phyloP scores from a whole-genome alignment of 2,888 invertebrate genomes.

The Oscheius sp. region DNA sequence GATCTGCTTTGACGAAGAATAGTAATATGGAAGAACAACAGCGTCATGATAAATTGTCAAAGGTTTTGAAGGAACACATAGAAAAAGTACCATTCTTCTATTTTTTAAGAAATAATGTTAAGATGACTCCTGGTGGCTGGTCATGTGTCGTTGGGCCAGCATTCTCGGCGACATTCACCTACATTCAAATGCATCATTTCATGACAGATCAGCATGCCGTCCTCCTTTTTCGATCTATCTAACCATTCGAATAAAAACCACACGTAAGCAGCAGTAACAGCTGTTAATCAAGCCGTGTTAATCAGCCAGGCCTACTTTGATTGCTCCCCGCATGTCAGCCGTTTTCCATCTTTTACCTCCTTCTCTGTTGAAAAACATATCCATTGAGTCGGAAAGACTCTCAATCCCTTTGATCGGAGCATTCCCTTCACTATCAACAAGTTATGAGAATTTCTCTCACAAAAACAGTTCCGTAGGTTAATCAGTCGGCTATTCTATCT shows the following conservation, averaged over 20 bases:
- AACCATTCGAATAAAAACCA: not conserved
- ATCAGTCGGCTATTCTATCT: too few relatives aligned
- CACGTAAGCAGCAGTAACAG: not conserved
- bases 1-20: not conserved
- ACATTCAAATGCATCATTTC: not conserved
- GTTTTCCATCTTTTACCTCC: not conserved
- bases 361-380: too few relatives aligned
- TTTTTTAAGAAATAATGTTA: too few relatives aligned
- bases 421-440: too few relatives aligned
- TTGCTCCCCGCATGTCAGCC: not conserved
- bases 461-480: too few relatives aligned
- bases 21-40: not conserved
- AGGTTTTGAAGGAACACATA: not conserved
- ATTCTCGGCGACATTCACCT: not conserved
- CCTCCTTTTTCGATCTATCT: not conserved
- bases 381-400: too few relatives aligned
- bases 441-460: too few relatives aligned
- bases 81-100: not conserved
- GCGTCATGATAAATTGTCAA: not conserved
- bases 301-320: not conserved
- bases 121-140: not conserved
- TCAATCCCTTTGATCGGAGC: too few relatives aligned
- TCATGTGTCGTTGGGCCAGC: not conserved
- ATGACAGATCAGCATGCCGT: not conserved
- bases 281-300: not conserved